Evolutionary conservation across 2,113 vertebrate genomes (phyloP), one percentile per base, ranked within the genome.

Genomic region (Myanophis thanlyinensis): DNA sequence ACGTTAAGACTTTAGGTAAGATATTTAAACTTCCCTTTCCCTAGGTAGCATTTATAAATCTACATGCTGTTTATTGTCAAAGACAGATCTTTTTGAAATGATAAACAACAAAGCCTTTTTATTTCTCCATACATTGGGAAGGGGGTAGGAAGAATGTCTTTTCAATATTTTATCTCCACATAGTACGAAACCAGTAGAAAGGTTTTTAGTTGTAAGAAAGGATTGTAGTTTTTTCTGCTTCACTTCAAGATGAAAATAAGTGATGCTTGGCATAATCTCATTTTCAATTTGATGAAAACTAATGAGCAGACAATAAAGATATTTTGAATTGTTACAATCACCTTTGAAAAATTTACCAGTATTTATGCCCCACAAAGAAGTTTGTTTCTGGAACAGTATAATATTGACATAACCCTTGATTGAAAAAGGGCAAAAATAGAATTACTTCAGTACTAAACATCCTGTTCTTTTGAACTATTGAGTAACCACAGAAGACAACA

Each of bases 401-500:
- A 54, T 87, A 52, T 90, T 94, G 94, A 67, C 0, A 1, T 47
- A 92, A 35, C 23, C 88, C 47, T 0, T 8, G 62, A 88, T 89
- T 73, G 84, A 86, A 87, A 91, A 89, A 27, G 84, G 89, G 80
- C 62, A 48, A 0, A 0, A 59, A 87, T 89, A 18, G 88, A 92
- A 54, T 87, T 46, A 47, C 5, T 1, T n/a, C 0, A 0, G 49
- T 40, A 15, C 89, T 93, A 94, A 94, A 95, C 54, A 91, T 87
- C 85, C 25, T 88, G 46, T 25, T 73, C 25, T 12, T 59, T 51
- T 67, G 62, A 46, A 93, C 90, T 95, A 46, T 92, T 88, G 90
- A 93, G 44, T 47, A 90, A 27, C 91, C 73, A 30, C 80, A 89
- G 94, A 94, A 96, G 95, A 85, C 87, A 94, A 95, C 92, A 8